Evolutionary conservation across 2,113 vertebrate species (phyloP).

Genomic region (Eretmochelys imbricata): DNA sequence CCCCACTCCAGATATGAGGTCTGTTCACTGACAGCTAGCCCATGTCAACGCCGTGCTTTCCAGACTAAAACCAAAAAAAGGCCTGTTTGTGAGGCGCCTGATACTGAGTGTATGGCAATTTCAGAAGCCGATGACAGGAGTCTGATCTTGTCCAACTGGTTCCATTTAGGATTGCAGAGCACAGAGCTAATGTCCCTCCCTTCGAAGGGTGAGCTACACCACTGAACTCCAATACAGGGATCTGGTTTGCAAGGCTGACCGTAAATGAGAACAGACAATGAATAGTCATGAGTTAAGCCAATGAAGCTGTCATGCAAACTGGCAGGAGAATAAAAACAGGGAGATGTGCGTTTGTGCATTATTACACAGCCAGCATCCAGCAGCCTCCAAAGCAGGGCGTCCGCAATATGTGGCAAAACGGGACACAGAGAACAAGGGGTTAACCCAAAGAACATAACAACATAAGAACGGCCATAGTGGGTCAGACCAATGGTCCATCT

Average conservation of each 20-base stretch:
- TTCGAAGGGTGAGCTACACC: background rate
- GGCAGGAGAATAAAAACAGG: background rate
- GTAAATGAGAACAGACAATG: background rate
- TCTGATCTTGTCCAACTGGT: background rate
- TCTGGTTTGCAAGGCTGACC: background rate
- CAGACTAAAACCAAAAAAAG: conserved; percentile 44
- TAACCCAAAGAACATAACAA: background rate
- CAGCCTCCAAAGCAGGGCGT: background rate
- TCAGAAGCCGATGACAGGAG: fast-evolving
- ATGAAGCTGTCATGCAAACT: background rate
- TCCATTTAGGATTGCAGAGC: background rate
- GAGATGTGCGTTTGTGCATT: background rate
- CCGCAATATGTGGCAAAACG: background rate
- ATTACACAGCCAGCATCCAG: background rate
- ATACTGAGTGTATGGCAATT: background rate
- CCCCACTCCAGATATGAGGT: background rate
- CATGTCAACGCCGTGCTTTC: background rate
- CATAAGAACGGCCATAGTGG: background rate
- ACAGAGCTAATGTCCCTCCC: background rate
- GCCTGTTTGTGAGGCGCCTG: background rate
- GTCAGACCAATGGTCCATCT: no score
- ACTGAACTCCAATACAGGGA: background rate
- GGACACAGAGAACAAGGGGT: background rate
- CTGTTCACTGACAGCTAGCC: conserved; percentile 2
- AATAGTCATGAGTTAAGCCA: background rate